These are phyloP conservation scores for Chelon auratus DNA, from an alignment of 2,797 vertebrate species.

Conservation along the genomic window DNA sequence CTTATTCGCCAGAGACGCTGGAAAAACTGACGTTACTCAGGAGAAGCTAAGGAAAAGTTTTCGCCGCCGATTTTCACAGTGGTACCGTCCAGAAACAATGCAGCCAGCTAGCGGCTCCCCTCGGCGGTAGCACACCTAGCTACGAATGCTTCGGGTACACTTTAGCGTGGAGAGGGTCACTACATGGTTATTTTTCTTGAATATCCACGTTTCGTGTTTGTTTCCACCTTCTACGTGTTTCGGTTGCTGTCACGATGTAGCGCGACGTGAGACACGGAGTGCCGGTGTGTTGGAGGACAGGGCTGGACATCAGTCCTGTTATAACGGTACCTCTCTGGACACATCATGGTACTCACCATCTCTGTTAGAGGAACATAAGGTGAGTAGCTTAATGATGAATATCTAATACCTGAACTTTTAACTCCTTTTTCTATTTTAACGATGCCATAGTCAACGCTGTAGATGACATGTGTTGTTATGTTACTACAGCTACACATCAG, in stretches of 20 bases:
- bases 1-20: background rate
- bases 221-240: background rate
- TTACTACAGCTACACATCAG: background rate
- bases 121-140: slow-evolving; percentile 26
- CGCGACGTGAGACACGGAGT: background rate
- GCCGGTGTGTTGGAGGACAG: slow-evolving; percentile 11
- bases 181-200: slow-evolving; percentile 52
- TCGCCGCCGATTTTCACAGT: slow-evolving; percentile 8
- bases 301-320: slow-evolving; percentile 5
- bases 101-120: slow-evolving; percentile 57
- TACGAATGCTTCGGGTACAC: slow-evolving; percentile 69
- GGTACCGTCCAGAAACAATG: slow-evolving; percentile 30
- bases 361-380: slow-evolving; percentile 12
- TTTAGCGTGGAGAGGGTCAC: slow-evolving; percentile 36
- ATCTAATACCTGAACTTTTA: background rate
- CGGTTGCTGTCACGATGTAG: slow-evolving; percentile 10
- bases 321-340: slow-evolving; percentile 34
- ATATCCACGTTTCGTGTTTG: slow-evolving; percentile 35
- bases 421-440: too few species aligned
- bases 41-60: slow-evolving; percentile 31
- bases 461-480: background rate
- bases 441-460: too few species aligned
- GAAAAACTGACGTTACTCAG: background rate
- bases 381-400: slow-evolving; percentile 25
- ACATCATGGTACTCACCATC: slow-evolving; percentile 10